Evolutionary conservation across 2,797 vertebrate species (phyloP).

Genomic region (Acridotheres tristis): DNA sequence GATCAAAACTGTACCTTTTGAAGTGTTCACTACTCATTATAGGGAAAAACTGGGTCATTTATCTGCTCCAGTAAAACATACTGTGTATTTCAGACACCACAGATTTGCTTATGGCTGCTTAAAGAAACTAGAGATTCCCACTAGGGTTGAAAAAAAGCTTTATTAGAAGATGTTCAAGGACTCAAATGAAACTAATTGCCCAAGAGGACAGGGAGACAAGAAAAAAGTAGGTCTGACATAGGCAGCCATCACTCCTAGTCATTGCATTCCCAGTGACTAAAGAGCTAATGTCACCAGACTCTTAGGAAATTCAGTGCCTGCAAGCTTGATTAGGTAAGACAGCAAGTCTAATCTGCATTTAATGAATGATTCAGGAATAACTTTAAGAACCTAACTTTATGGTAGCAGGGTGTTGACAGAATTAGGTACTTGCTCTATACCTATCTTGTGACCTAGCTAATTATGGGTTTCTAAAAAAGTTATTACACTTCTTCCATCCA

Average conservation of each 20-base stretch:
- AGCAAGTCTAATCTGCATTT: constrained; percentile 44
- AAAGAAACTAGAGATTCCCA: neutral
- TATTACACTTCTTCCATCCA: neutral
- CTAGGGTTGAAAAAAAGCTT: neutral
- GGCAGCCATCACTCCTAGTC: neutral
- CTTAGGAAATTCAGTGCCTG: neutral
- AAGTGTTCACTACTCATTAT: neutral
- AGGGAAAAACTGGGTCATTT: neutral
- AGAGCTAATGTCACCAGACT: constrained; percentile 6
- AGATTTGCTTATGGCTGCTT: neutral
- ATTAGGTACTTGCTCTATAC: neutral
- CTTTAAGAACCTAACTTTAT: neutral
- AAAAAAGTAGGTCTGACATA: neutral
- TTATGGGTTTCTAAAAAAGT: neutral
- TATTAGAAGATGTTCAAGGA: neutral
- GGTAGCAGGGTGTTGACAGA: neutral
- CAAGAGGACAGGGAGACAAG: neutral
- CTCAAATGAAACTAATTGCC: neutral
- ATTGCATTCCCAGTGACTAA: neutral
- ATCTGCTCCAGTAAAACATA: neutral
- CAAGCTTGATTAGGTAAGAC: constrained; percentile 39
- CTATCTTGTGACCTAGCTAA: constrained; percentile 1
- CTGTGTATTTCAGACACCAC: neutral
- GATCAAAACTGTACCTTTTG: neutral
- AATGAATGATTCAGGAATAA: constrained; percentile 35